Base-by-base conservation (phyloP, 2,113 vertebrate genomes). In the Oncorhynchus gorbuscha region DNA sequence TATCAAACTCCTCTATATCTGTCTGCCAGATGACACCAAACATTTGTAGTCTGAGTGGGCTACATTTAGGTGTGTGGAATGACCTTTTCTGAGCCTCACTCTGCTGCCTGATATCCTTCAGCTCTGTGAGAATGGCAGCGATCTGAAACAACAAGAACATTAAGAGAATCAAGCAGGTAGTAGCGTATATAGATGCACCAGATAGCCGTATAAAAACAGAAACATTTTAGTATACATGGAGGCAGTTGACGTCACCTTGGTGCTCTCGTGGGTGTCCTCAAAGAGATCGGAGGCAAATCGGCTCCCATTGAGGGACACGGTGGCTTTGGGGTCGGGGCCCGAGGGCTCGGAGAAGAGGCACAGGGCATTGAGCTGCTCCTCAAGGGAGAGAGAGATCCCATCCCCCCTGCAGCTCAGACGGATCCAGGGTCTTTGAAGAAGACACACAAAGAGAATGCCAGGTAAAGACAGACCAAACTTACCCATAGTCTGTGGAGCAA, bases 351-450 rank as follows among this genome's bases (percentile, higher is more conserved):
- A 93, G 45, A 94, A 93, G 51, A 99, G 89, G 0, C 94, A 96
- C 87, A 99, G 80, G 71, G 96, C 94, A 9, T 89, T 91, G 78
- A 99, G 93, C 48, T 99, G 96, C 79, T 99, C 96, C 83, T 99
- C 98, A 81, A 98, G 86, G 22, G 96, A 95, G 28, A 98, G 90
- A 48, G 88, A 74, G 1, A 99, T 90, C 22, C 94, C 97, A 55
- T 99, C 97, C 0, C 89, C 89, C 95, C 83, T 94, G 93, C 87
- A 99, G 88, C 81, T 96, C 95, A 0, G 78, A 73, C 0, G 93
- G 90, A 73, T 97, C 95, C 64, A 99, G 90, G 72, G 95, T 95
- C 97, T 94, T 79, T 7, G 20, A 67, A 5, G 65, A 5, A 55
- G 13, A 74, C 32, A 75, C 32, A 75, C 0, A 62, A 4, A 74